Base-by-base conservation (phyloP, 2,888 invertebrate species). In the Tipula vernalis region DNA sequence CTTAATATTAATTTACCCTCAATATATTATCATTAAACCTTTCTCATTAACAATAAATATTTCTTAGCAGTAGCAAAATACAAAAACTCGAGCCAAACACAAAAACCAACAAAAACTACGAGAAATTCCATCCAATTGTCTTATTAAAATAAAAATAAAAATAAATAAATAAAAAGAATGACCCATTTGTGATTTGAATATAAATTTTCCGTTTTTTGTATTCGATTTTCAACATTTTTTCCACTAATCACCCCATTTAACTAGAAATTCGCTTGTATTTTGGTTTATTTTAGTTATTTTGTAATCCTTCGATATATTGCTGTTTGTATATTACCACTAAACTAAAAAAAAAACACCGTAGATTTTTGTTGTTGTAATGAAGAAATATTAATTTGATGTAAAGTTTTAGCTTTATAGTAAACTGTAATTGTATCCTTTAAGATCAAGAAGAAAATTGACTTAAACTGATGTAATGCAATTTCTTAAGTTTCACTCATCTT, bases 11-110 rank as follows among this genome's bases (percentile, higher is more conserved):
- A 71, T 71, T 71, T 71, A 71, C 71, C 71, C 71, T 71, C 71
- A 71, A 71, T 71, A 71, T 71, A 71, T 71, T 28, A 71, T 71
- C 71, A 71, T 71, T 71, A 71, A 71, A 71, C 71, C 71, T 71
- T 71, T 71, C 71, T 71, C 71, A 71, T 71, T 71, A 71, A 71
- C 71, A 71, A 71, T 71, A 71, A 71, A 71, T 71, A 71, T 71
- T 71, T 71, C 71, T 71, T 71, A 71, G 71, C 15, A 71, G 71
- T 28, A 71, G 71, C 6, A 28, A 39, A 39, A 39, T 39, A 71
- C 2, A 71, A 71, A 71, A 71, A 71, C 6, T 71, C 71, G 0
- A 28, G 28, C 71, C 18, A 71, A 71, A 71, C 71, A 71, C 28
- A 71, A 71, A 71, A 71, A 71, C 71, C 71, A 13, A 71, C 71